These are phyloP conservation scores for Tineola bisselliella DNA, from an alignment of 2,888 invertebrate species.

Conservation along the genomic window DNA sequence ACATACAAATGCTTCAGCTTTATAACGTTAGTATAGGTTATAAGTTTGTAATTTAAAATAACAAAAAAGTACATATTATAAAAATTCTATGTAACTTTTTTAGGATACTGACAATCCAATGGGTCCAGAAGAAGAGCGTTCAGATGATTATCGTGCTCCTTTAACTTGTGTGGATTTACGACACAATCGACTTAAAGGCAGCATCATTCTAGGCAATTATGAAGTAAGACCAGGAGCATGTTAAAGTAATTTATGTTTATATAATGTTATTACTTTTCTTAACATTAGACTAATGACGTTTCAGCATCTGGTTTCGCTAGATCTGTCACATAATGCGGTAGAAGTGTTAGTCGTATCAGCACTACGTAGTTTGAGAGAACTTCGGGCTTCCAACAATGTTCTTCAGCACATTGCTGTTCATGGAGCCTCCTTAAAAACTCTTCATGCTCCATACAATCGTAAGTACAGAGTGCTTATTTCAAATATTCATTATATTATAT, in stretches of 20 bases:
- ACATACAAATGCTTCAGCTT: too few relatives aligned
- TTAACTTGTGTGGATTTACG: slow-evolving; percentile 79
- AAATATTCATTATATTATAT: not conserved
- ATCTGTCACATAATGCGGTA: slow-evolving; percentile 85
- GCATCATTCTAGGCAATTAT: slow-evolving; percentile 86
- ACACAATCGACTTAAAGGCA: slow-evolving; percentile 82
- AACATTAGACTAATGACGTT: slow-evolving; percentile 24
- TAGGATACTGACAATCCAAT: slow-evolving; percentile 33
- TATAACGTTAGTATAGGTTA: too few relatives aligned
- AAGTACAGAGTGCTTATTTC: slow-evolving; percentile 28
- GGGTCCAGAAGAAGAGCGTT: slow-evolving; percentile 47
- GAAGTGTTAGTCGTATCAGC: slow-evolving; percentile 84
- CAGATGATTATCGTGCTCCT: slow-evolving; percentile 48
- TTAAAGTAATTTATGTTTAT: not conserved
- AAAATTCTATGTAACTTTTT: slow-evolving; percentile 19
- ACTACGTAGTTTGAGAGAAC: slow-evolving; percentile 77
- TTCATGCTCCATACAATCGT: slow-evolving; percentile 86
- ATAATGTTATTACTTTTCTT: slow-evolving; percentile 14
- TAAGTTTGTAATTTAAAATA: too few relatives aligned
- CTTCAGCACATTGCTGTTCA: slow-evolving; percentile 81
- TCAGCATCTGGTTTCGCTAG: slow-evolving; percentile 83
- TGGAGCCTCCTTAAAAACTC: slow-evolving; percentile 77
- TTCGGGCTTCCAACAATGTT: slow-evolving; percentile 81
- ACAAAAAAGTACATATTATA: too few relatives aligned
- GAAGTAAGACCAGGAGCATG: slow-evolving; percentile 72